These are phyloP conservation scores for Emydocephalus ijimae DNA, from an alignment of 2,113 vertebrate genomes.

Conservation along the genomic window DNA sequence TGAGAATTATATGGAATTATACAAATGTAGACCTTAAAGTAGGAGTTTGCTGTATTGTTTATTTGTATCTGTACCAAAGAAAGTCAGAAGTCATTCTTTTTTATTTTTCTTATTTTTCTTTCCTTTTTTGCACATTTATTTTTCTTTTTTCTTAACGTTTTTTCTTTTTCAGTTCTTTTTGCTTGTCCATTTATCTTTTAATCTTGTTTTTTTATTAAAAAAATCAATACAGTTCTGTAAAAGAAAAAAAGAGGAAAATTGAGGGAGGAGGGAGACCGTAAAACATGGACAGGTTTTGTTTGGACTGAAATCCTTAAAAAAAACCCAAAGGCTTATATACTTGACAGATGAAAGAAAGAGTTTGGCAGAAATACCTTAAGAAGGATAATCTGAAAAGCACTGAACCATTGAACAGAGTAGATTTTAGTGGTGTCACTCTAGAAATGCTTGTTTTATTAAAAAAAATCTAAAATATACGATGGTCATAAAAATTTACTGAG, in stretches of 20 bases:
- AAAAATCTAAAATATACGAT: not conserved
- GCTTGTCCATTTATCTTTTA: not conserved
- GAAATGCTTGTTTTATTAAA: not conserved
- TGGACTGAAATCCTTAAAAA: constrained; percentile 2
- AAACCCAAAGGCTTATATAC: not conserved
- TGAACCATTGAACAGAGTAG: not conserved
- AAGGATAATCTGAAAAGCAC: not conserved
- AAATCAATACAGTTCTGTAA: constrained; percentile 2
- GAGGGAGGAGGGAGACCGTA: rapidly evolving
- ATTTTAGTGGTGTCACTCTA: not conserved
- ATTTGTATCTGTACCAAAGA: not conserved
- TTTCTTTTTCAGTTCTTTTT: not conserved
- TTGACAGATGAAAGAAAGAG: not conserved
- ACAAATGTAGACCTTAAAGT: not conserved
- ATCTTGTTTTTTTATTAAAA: not conserved
- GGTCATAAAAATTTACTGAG: not conserved
- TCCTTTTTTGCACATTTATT: not conserved
- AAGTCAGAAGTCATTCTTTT: not conserved
- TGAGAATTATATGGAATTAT: not conserved
- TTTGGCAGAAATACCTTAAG: constrained; percentile 1
- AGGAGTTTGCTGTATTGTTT: not conserved
- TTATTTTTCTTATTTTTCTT: not conserved
- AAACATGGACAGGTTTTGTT: not conserved
- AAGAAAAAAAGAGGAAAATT: not conserved
- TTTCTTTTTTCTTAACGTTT: not conserved